phyloP scores from a whole-genome alignment of 2,888 invertebrate species.

The Adelognathus sp. region DNA sequence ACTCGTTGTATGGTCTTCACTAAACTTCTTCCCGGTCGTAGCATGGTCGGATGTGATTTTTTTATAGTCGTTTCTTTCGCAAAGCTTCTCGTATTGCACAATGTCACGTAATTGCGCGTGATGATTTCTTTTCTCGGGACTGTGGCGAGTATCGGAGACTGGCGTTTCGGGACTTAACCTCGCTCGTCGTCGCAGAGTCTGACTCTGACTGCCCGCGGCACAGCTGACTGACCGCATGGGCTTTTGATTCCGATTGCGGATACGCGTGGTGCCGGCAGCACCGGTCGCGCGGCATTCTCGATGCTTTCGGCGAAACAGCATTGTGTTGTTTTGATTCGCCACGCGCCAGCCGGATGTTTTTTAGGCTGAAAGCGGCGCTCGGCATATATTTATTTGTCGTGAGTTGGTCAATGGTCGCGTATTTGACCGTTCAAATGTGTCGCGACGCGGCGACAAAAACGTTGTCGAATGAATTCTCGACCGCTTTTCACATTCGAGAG shows the following conservation, averaged over 20 bases:
- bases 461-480: too few relatives aligned
- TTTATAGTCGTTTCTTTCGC: neutral
- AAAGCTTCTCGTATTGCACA: neutral
- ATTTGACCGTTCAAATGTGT: too few relatives aligned
- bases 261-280: conserved; percentile 21
- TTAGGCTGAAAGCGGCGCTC: too few relatives aligned
- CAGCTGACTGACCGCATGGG: conserved; percentile 30
- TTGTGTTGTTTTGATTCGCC: too few relatives aligned
- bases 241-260: neutral
- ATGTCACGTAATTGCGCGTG: conserved; percentile 5
- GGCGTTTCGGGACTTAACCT: conserved; percentile 15
- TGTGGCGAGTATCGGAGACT: neutral
- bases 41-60: conserved; percentile 65
- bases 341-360: too few relatives aligned
- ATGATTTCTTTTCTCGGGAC: neutral
- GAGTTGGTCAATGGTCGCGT: too few relatives aligned
- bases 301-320: too few relatives aligned
- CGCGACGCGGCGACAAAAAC: too few relatives aligned
- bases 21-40: conserved; percentile 70
- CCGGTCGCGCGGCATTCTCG: neutral
- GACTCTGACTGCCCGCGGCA: neutral
- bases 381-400: too few relatives aligned
- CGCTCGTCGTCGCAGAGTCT: neutral
- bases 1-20: conserved; percentile 64
- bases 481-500: too few relatives aligned